phyloP scores from a whole-genome alignment of 2,113 vertebrate genomes.

The Rafetus swinhoei region DNA sequence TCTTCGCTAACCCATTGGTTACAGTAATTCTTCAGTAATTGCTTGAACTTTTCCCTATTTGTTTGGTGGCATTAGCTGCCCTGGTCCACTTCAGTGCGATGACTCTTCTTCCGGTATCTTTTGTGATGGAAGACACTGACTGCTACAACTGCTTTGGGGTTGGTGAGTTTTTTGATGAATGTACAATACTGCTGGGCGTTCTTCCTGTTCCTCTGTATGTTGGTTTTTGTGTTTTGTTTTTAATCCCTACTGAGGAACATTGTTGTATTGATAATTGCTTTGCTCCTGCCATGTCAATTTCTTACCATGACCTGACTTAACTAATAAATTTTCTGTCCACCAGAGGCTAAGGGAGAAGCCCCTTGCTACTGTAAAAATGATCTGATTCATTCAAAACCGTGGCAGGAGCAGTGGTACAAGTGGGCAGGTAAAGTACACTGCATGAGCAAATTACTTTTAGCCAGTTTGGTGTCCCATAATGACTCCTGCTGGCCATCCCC shows the following conservation, averaged over 20 bases:
- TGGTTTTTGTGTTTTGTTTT: neutral
- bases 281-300: accelerated
- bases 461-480: too few relatives aligned
- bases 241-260: neutral
- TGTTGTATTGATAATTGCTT: neutral
- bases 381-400: neutral
- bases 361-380: neutral
- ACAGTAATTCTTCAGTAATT: neutral
- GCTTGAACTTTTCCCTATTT: neutral
- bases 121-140: neutral
- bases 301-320: neutral
- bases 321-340: neutral
- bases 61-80: neutral
- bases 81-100: neutral
- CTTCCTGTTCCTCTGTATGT: neutral
- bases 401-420: too few relatives aligned
- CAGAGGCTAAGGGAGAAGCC: neutral
- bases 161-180: neutral
- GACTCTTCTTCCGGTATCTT: neutral
- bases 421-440: too few relatives aligned
- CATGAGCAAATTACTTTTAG: too few relatives aligned
- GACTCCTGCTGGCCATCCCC: too few relatives aligned
- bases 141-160: neutral
- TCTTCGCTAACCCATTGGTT: neutral
- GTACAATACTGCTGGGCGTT: neutral